phyloP scores from a whole-genome alignment of 2,888 invertebrate species.

The Callimorpha dominula region DNA sequence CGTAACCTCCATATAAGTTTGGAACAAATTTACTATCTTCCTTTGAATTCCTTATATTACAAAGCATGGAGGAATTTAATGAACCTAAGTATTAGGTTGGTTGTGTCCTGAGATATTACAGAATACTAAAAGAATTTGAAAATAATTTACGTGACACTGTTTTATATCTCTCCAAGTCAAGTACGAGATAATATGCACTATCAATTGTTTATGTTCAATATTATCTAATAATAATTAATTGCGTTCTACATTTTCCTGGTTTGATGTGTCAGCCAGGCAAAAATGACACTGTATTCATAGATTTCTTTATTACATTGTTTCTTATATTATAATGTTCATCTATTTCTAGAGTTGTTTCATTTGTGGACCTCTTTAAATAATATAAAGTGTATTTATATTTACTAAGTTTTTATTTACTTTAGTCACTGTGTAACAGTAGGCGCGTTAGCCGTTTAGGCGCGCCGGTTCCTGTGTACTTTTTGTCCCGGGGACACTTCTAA shows the following conservation, averaged over 20 bases:
- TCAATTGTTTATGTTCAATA: not conserved
- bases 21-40: not conserved
- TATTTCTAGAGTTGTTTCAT: not conserved
- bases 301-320: not conserved
- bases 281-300: not conserved
- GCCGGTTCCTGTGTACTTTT: constrained; percentile 76
- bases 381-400: not conserved
- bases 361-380: not conserved
- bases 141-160: not conserved
- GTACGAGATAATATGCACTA: not conserved
- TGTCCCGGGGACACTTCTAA: constrained; percentile 80
- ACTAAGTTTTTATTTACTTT: not conserved
- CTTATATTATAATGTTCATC: not conserved
- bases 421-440: constrained; percentile 50
- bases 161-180: not conserved
- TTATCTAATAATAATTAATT: not conserved
- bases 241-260: not conserved
- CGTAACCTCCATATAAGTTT: constrained; percentile 9
- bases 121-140: not conserved
- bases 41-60: not conserved
- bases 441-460: constrained; percentile 67
- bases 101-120: not conserved
- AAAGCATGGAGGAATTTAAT: not conserved
- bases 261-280: not conserved
- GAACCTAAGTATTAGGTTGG: not conserved